phyloP scores from a whole-genome alignment of 2,797 vertebrate genomes.

The Spheniscus humboldti region DNA sequence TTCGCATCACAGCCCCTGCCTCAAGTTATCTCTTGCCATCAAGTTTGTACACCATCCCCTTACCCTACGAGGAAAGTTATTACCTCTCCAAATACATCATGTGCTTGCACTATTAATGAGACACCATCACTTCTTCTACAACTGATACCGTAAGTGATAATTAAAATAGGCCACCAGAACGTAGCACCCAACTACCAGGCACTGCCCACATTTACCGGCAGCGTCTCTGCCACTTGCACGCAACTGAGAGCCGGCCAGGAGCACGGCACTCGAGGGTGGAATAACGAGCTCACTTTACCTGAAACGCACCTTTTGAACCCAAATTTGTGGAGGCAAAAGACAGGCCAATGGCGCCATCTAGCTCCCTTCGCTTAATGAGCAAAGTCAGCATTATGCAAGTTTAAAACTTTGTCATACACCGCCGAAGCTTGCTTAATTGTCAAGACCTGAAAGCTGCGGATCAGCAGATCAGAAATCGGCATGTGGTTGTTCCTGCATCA shows the following conservation, averaged over 20 bases:
- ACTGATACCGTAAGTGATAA: accelerated
- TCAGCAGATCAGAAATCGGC: not conserved
- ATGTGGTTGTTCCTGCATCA: not conserved
- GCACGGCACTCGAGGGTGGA: accelerated
- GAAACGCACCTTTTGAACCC: not conserved
- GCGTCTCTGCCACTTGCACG: accelerated
- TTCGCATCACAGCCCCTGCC: not conserved
- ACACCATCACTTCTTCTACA: too few relatives aligned
- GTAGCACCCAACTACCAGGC: not conserved
- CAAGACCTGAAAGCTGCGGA: not conserved
- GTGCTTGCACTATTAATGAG: accelerated
- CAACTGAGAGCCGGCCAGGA: not conserved
- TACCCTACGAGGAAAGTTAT: too few relatives aligned
- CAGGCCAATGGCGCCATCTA: not conserved
- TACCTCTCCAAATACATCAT: not conserved
- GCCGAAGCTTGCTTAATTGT: not conserved
- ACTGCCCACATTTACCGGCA: accelerated
- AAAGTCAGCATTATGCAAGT: accelerated
- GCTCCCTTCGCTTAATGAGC: not conserved
- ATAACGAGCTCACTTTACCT: not conserved
- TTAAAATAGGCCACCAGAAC: not conserved
- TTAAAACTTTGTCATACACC: accelerated
- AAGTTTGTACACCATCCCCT: not conserved
- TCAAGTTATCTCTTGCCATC: not conserved
- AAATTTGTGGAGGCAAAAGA: not conserved